Base-by-base conservation (phyloP, 2,888 invertebrate genomes). In the Brenthis hecate region DNA sequence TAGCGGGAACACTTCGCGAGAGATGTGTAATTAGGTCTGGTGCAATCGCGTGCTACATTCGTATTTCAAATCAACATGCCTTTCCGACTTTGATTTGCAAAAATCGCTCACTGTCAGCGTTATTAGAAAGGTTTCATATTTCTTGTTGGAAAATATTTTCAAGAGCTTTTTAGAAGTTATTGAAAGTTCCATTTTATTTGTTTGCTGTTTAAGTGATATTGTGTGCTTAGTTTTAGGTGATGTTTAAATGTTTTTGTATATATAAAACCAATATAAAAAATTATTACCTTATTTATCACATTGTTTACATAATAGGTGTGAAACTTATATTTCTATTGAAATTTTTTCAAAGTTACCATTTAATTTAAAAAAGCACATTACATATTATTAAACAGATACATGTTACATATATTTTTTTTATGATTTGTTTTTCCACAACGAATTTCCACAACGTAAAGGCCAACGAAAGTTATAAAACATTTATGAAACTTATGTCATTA, bases 1-100 rank as follows among this genome's bases (percentile, higher is more conserved):
- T 73, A 73, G 65, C 56, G 56, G 65, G 48, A 65, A 68, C 63
- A 69, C 65, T 73, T 72, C 61, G 69, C 70, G 64, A 66, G 63
- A 57, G 68, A 53, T 23, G 23, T 50, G 62, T 63, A 36, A 71
- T 65, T 47, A 65, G 58, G 58, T 60, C 50, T 63, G 61, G 65
- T 23, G 68, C 57, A 63, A 63, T 57, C 65, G 57, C 57, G 47
- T 55, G 13, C 58, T 47, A 57, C 43, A 36, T n/a, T 56, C 19
- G 16, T 11, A 6, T 32, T 61, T 19, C 5, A 51, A 61, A 43
- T 62, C 61, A 53, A 62, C 32, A 13, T 53, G 61, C 13, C 36
- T 32, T 62, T 51, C 13, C 19, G 3, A 6, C 50, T 50, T 51
- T 13, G 28, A 61, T 61, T 61, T 51, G 50, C 13, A n/a, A 61